Base-by-base conservation (phyloP, 2,113 vertebrate species). In the Elephantulus edwardii region DNA sequence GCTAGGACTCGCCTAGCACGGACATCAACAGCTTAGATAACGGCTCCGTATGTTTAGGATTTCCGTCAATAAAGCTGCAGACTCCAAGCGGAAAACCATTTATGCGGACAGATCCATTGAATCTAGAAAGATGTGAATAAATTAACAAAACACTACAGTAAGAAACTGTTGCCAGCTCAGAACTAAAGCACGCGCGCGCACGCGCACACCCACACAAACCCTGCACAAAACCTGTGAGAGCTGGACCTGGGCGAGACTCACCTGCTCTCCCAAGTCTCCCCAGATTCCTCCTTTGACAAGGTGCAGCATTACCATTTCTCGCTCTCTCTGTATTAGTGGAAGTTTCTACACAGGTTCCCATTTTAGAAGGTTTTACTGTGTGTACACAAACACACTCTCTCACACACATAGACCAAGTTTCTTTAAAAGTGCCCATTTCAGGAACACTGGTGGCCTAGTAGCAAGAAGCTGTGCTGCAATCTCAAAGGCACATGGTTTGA, bases 51-150 rank as follows among this genome's bases (percentile, higher is more conserved):
- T 56, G 81, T 56, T 91, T 86, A 94, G 35, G 24, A 74, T 60
- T 81, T 84, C 80, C 28, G 50, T 86, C 81, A 90, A 77, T 77
- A 90, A 54, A 83, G 38, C 35, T 80, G 26, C 13, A 94, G 81
- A 86, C 5, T 56, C 26, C 9, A 80, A 30, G 42, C 42, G 54
- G 72, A 82, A 58, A 86, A 56, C 44, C 56, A 20, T 75, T 86
- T 82, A 88, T 81, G 44, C 22, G 78, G 83, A 94, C 79, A 93
- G 66, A 80, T 86, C 22, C 30, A 92, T 11, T 80, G 80, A 88
- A 64, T 94, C 17, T 42, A 92, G 38, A 91, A 77, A 30, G 48
- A 89, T 48, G 42, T 74, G 17, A 66, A 92, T 48, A 88, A 89
- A 86, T 42, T 13, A 78, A 71, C 64, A 60, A 4, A 86, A 66